Conservation (phyloP, 2,113 vertebrate genomes). For the Aramus guarauna region DNA sequence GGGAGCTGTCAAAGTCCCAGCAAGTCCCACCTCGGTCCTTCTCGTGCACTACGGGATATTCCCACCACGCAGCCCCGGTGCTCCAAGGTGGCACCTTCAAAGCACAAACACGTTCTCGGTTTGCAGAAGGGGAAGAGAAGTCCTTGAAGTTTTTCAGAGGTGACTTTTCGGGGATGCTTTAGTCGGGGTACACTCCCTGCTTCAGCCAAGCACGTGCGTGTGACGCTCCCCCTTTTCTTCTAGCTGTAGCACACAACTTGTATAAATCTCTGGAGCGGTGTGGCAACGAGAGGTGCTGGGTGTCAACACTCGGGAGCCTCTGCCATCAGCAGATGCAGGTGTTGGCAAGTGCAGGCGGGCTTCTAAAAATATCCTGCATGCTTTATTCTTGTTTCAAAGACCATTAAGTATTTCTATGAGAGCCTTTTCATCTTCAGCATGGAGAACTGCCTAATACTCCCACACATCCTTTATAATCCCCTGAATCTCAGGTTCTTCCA, state of each 20-base stretch:
- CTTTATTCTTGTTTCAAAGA: constrained; percentile 58
- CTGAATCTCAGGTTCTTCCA: constrained; percentile 1
- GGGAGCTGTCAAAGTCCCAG: background rate
- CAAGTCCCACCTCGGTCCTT: background rate
- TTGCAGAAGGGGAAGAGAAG: background rate
- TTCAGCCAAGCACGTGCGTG: accelerated
- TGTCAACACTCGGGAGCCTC: background rate
- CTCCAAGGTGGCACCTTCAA: background rate
- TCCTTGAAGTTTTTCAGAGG: background rate
- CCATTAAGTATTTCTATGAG: constrained; percentile 20
- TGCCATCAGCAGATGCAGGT: constrained; percentile 53
- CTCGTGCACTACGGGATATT: background rate
- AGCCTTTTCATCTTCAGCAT: constrained; percentile 45
- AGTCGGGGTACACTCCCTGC: accelerated
- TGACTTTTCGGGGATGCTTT: background rate
- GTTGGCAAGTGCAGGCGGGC: constrained; percentile 24
- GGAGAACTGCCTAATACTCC: constrained; percentile 49
- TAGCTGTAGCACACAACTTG: background rate
- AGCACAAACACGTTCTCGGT: background rate
- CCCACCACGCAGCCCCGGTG: accelerated
- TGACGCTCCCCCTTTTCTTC: background rate
- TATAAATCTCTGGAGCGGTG: accelerated
- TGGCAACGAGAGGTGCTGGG: background rate
- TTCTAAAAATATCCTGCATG: constrained; percentile 45
- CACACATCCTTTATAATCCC: constrained; percentile 9